A percentile compares a stretch with the other conserved stretches of the same genome.
Evolutionary conservation across 2,888 invertebrate genomes (phyloP).

Genomic region (Kuschelorhynchus macadamiae): DNA sequence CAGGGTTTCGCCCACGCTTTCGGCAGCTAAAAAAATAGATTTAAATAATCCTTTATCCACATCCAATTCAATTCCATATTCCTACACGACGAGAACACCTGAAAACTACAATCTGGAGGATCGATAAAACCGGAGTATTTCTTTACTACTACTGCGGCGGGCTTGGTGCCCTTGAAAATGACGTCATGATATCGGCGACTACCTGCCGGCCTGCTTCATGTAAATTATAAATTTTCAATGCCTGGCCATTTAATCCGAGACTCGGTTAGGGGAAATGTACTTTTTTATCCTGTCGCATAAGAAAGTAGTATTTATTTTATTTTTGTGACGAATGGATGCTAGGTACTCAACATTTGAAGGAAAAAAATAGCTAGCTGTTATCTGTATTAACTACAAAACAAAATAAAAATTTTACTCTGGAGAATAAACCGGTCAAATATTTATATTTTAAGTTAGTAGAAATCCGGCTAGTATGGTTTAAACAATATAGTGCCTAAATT

Average conservation of each 20-base stretch:
- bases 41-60: background rate
- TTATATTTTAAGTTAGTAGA: too few species aligned
- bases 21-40: background rate
- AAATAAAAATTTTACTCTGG: too few species aligned
- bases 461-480: too few species aligned
- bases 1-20: too few species aligned
- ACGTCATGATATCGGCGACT: constrained; percentile 28
- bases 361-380: too few species aligned
- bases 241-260: constrained; percentile 6
- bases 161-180: constrained; percentile 33
- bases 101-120: constrained; percentile 19
- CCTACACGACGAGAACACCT: constrained; percentile 3
- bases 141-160: constrained; percentile 32
- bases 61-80: background rate
- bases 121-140: constrained; percentile 37
- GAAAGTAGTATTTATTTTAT: too few species aligned
- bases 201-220: constrained; percentile 26
- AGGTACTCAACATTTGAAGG: too few species aligned
- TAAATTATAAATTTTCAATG: constrained; percentile 28
- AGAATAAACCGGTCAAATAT: too few species aligned
- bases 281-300: background rate
- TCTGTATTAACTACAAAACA: too few species aligned
- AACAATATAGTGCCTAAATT: too few species aligned
- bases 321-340: too few species aligned
- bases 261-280: background rate